Evolutionary conservation across 2,888 invertebrate genomes (phyloP).

Genomic region (Nephrotoma flavescens): DNA sequence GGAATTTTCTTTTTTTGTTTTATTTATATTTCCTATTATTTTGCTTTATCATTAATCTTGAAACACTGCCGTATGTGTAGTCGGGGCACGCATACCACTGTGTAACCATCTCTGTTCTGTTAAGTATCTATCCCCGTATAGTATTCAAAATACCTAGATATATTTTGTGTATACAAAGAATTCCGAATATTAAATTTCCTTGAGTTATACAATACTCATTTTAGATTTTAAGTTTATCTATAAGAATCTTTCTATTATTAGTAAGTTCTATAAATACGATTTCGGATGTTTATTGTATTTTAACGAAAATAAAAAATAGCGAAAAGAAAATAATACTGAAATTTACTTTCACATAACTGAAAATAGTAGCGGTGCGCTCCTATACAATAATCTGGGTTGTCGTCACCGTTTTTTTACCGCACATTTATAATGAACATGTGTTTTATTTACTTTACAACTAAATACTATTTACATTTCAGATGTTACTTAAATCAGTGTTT

Average conservation of each 20-base stretch:
- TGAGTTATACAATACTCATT: background rate
- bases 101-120: background rate
- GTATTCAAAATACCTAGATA: background rate
- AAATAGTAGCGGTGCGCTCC: background rate
- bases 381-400: background rate
- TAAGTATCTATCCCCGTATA: background rate
- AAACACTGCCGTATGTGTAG: background rate
- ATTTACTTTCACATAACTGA: background rate
- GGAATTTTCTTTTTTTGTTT: background rate
- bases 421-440: background rate
- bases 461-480: background rate
- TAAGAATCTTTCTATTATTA: background rate
- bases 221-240: background rate
- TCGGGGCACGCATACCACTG: background rate
- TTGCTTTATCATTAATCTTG: background rate
- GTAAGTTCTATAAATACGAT: background rate
- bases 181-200: background rate
- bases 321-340: background rate
- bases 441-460: background rate
- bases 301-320: background rate
- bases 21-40: background rate
- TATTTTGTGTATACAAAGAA: background rate
- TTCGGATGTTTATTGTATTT: background rate
- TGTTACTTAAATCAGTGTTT: background rate
- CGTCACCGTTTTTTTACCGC: background rate